A percentile compares a stretch with the other conserved stretches of the same genome.
These are phyloP conservation scores for Trissonchulus latispiculum DNA, from an alignment of 2,888 invertebrate species.

Conservation along the genomic window DNA sequence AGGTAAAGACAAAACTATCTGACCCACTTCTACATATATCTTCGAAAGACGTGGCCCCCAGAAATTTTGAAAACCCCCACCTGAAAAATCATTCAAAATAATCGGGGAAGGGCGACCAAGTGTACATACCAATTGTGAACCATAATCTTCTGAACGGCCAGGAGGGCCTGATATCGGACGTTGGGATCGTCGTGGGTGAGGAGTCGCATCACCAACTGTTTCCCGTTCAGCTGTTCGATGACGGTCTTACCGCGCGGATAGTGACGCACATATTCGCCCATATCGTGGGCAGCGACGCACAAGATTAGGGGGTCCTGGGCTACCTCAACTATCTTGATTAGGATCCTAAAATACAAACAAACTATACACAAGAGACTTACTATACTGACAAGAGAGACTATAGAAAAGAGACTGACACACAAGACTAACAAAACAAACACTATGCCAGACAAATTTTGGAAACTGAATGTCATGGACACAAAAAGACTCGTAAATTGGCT, in stretches of 20 bases:
- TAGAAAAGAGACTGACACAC: no score
- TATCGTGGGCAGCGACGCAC: conserved; percentile 94
- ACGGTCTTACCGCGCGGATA: conserved; percentile 98
- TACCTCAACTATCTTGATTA: conserved; percentile 83
- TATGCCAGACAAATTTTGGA: no score
- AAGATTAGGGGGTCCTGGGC: conserved; percentile 85
- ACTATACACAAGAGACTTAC: background rate
- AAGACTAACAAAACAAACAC: no score
- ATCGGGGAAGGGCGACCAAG: no score
- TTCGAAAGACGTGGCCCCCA: no score
- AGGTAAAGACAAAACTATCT: no score
- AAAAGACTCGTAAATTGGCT: no score
- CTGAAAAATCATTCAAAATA: no score
- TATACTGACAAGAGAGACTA: no score
- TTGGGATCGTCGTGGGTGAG: conserved; percentile 95
- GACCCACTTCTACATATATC: no score
- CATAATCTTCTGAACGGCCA: conserved; percentile 99
- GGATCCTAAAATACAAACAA: conserved; percentile 52
- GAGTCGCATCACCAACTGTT: conserved; percentile 94
- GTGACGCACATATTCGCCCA: conserved; percentile 97
- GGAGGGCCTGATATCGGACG: conserved; percentile 91
- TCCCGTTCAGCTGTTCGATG: conserved; percentile 93
- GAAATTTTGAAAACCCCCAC: no score
- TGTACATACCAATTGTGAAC: conserved; percentile 97
- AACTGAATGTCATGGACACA: no score